Conservation (phyloP, 2,113 vertebrate genomes). For the Xiphophorus maculatus region DNA sequence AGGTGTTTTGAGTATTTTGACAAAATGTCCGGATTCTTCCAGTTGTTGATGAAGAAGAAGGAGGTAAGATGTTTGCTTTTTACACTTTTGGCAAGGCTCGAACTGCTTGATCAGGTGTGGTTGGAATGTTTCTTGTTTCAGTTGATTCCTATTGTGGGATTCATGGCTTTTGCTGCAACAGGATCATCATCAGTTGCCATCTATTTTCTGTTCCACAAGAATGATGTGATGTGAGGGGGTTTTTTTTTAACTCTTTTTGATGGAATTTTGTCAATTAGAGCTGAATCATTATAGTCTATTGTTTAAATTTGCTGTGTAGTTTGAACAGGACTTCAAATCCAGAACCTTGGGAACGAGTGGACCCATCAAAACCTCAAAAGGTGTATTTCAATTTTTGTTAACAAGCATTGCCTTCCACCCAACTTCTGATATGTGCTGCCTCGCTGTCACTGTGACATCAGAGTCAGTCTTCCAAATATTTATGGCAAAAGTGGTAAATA, state of each 20-base stretch:
- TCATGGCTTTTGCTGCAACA: conserved; percentile 72
- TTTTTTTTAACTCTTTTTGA: neutral
- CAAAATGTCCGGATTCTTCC: conserved; percentile 75
- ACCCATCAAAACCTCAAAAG: conserved; percentile 88
- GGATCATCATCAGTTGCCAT: conserved; percentile 65
- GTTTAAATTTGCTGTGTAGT: conserved; percentile 72
- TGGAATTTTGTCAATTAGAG: neutral
- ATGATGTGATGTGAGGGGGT: conserved; percentile 90
- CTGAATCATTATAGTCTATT: neutral
- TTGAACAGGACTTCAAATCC: conserved; percentile 83
- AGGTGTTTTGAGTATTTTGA: conserved; percentile 14
- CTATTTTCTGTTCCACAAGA: conserved; percentile 84
- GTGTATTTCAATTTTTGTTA: conserved; percentile 65
- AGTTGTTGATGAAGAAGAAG: conserved; percentile 79
- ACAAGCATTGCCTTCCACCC: neutral
- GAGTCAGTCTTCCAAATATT: conserved; percentile 1
- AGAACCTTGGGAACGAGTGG: conserved; percentile 89
- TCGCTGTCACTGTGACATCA: conserved; percentile 29
- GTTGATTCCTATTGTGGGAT: conserved; percentile 86
- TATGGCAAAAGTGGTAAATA: neutral
- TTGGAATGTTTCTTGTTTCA: conserved; percentile 48
- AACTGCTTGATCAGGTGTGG: neutral
- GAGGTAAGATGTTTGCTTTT: conserved; percentile 78
- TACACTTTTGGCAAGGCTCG: too few species aligned
- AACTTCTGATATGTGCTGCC: conserved; percentile 39